phyloP scores from a whole-genome alignment of 2,888 invertebrate genomes.

The Noctua pronuba region DNA sequence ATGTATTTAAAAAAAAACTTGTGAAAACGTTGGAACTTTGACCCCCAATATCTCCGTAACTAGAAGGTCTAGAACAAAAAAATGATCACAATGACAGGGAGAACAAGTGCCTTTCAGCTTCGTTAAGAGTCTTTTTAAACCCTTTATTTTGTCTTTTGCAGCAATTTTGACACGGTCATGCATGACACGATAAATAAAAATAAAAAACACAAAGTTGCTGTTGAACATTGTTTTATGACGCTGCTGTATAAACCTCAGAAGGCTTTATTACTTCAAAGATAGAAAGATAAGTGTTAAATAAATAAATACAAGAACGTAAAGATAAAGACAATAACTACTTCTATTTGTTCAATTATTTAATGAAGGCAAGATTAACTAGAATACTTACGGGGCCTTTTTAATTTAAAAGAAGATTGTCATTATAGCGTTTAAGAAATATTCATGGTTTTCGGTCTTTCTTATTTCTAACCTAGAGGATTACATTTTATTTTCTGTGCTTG shows the following conservation, averaged over 20 bases:
- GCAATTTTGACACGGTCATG: neutral
- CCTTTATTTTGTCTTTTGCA: neutral
- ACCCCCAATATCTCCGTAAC: too few relatives aligned
- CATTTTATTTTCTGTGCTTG: neutral
- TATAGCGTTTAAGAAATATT: neutral
- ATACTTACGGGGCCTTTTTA: neutral
- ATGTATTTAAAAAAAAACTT: too few relatives aligned
- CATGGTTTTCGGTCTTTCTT: neutral
- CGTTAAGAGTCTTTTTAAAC: too few relatives aligned
- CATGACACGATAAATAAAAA: neutral
- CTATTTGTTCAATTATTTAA: slow-evolving; percentile 40
- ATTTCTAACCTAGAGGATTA: neutral
- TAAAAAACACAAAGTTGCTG: neutral
- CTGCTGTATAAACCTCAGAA: slow-evolving; percentile 10
- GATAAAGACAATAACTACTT: slow-evolving; percentile 31
- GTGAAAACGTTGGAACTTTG: too few relatives aligned
- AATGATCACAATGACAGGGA: too few relatives aligned
- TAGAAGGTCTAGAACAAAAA: too few relatives aligned
- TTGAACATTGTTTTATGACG: slow-evolving; percentile 7
- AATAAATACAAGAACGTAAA: slow-evolving; percentile 41
- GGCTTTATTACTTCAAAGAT: slow-evolving; percentile 35
- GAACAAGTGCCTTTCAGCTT: too few relatives aligned
- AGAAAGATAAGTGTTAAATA: slow-evolving; percentile 25
- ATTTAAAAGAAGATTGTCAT: neutral
- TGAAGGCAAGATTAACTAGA: slow-evolving; percentile 22